Conservation (phyloP, 2,888 invertebrate species). For the Orthosia cruda region DNA sequence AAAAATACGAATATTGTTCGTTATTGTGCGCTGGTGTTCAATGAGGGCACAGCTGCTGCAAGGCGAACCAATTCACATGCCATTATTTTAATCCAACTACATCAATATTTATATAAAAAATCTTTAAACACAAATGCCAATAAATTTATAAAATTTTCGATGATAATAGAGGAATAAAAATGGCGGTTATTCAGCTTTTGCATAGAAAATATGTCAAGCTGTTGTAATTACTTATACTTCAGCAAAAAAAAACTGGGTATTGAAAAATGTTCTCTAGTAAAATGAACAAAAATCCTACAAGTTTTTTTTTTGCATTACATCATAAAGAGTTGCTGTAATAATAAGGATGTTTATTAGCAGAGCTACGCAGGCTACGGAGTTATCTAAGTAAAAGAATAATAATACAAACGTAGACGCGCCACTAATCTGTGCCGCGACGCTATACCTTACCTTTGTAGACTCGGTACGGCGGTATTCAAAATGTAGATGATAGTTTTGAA, state of each 20-base stretch:
- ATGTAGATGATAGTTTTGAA: background rate
- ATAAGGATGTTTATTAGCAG: constrained; percentile 27
- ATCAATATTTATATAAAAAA: constrained; percentile 1
- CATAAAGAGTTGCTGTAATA: constrained; percentile 18
- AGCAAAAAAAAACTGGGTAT: too few relatives aligned
- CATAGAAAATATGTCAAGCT: too few relatives aligned
- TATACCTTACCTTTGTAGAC: background rate
- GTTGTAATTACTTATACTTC: too few relatives aligned
- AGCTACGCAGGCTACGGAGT: constrained; percentile 16
- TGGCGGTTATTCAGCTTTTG: too few relatives aligned
- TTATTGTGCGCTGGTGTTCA: constrained; percentile 16
- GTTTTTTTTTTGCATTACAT: too few relatives aligned
- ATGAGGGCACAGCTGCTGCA: constrained; percentile 30
- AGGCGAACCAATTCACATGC: constrained; percentile 21
- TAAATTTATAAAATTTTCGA: background rate
- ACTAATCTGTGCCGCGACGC: constrained; percentile 3
- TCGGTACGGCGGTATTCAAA: background rate
- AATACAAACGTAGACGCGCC: constrained; percentile 13
- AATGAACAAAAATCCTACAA: background rate
- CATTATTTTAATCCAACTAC: constrained; percentile 16
- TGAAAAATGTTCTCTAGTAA: too few relatives aligned
- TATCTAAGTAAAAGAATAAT: constrained; percentile 27
- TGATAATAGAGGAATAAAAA: background rate
- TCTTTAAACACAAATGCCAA: background rate
- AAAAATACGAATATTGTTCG: constrained; percentile 8